Conservation (phyloP, 2,888 invertebrate species). For the Amiota minor region DNA sequence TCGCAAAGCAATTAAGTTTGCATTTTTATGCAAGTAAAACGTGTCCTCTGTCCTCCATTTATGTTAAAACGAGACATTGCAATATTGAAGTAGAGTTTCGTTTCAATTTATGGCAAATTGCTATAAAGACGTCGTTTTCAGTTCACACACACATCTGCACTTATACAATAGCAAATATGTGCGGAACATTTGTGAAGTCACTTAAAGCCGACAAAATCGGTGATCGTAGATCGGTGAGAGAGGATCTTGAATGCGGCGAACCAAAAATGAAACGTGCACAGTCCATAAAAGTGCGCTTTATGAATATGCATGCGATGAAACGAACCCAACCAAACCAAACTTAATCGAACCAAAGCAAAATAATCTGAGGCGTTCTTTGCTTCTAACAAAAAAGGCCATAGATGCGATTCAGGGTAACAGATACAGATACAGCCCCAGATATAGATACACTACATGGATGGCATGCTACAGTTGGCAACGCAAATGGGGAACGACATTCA, state of each 20-base stretch:
- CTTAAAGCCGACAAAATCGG: not conserved
- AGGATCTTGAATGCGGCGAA: constrained; percentile 1
- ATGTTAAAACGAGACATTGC: no score
- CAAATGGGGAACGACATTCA: constrained; percentile 22
- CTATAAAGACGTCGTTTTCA: constrained; percentile 36
- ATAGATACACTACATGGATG: not conserved
- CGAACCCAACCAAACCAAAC: not conserved
- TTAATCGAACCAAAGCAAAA: not conserved
- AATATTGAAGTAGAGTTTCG: not conserved
- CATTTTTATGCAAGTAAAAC: not conserved
- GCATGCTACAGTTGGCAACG: constrained; percentile 6
- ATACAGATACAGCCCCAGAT: constrained; percentile 4
- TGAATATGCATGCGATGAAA: constrained; percentile 58
- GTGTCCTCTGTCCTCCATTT: no score
- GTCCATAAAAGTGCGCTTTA: constrained; percentile 59
- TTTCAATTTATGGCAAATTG: constrained; percentile 28
- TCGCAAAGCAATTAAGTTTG: constrained; percentile 24
- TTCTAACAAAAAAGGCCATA: not conserved
- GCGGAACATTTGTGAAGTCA: constrained; percentile 1
- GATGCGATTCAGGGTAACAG: not conserved
- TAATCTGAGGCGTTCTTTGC: not conserved
- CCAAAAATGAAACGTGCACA: constrained; percentile 43
- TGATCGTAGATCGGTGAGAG: not conserved
- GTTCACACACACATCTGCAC: not conserved
- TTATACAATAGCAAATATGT: not conserved